Evolutionary conservation across 2,797 vertebrate species (phyloP).

Genomic region (Sebastes wilsoni): DNA sequence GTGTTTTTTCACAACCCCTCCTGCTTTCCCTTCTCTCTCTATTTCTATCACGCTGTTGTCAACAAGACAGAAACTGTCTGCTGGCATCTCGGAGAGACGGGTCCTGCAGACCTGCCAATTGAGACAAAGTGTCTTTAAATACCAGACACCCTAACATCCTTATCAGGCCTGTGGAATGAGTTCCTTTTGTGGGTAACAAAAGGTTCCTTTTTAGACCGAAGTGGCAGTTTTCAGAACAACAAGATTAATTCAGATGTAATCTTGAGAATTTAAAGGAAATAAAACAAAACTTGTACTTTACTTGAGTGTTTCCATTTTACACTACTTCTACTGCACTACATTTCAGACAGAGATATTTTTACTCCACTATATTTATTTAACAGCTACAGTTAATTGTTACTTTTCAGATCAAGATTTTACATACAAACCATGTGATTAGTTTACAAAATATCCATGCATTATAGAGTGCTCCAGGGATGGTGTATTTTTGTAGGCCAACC

Average conservation of each 20-base stretch:
- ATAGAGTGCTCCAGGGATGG: too few relatives aligned
- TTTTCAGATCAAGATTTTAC: neutral
- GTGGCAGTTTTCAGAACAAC: conserved; percentile 15
- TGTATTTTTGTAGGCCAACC: too few relatives aligned
- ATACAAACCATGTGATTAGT: neutral
- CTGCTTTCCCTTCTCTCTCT: conserved; percentile 62
- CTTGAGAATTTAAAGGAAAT: neutral
- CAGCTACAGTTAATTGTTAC: neutral
- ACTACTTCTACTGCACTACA: neutral
- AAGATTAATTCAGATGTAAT: conserved; percentile 3
- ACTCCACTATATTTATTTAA: neutral
- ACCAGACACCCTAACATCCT: conserved; percentile 64
- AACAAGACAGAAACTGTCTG: conserved; percentile 67
- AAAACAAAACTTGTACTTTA: neutral
- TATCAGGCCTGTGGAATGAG: conserved; percentile 60
- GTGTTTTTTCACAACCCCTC: conserved; percentile 60
- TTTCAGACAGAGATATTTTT: neutral
- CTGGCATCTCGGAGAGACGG: conserved; percentile 62
- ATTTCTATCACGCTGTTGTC: conserved; percentile 67
- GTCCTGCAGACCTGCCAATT: conserved; percentile 63
- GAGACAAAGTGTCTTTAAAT: conserved; percentile 73
- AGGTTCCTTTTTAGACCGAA: conserved; percentile 17
- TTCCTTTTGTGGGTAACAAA: conserved; percentile 44
- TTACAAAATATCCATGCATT: neutral
- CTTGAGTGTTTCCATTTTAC: neutral